These are phyloP conservation scores for Dipodomys ordii DNA, from an alignment of 2,113 vertebrate species.

Conservation along the genomic window DNA sequence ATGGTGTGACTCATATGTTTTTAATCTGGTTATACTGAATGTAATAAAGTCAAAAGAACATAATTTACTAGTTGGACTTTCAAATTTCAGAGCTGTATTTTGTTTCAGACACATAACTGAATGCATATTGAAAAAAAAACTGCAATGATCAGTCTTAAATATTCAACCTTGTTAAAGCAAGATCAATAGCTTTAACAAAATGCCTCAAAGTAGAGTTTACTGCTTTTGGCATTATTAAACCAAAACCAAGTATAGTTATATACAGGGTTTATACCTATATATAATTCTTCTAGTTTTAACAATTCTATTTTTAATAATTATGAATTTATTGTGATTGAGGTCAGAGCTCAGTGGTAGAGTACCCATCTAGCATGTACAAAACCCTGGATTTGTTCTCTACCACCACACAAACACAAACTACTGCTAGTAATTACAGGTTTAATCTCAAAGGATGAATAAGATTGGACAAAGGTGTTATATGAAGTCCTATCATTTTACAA, in stretches of 20 bases:
- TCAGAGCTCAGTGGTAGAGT: too few species aligned
- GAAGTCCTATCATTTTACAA: slow-evolving; percentile 33
- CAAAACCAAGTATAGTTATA: slow-evolving; percentile 4
- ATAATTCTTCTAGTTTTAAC: slow-evolving; percentile 34
- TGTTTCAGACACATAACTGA: slow-evolving; percentile 58
- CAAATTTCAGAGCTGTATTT: slow-evolving; percentile 57
- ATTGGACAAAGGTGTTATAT: slow-evolving; percentile 6
- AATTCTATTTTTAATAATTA: neutral
- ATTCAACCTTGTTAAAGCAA: slow-evolving; percentile 55
- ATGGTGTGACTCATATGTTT: slow-evolving; percentile 61
- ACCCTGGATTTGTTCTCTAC: too few species aligned
- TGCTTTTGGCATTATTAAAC: slow-evolving; percentile 55
- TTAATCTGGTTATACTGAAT: slow-evolving; percentile 48
- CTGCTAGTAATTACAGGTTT: neutral
- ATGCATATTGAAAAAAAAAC: slow-evolving; percentile 27
- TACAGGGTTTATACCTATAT: too few species aligned
- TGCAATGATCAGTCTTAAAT: slow-evolving; percentile 33
- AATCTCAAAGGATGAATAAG: neutral
- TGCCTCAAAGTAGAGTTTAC: slow-evolving; percentile 35
- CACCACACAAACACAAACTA: too few species aligned
- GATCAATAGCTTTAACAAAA: slow-evolving; percentile 50
- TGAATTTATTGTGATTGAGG: neutral
- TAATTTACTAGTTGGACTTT: slow-evolving; percentile 67
- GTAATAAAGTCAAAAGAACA: slow-evolving; percentile 54
- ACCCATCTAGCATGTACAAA: too few species aligned